Base-by-base conservation (phyloP, 2,113 vertebrate species). In the Myotis lucifugus region DNA sequence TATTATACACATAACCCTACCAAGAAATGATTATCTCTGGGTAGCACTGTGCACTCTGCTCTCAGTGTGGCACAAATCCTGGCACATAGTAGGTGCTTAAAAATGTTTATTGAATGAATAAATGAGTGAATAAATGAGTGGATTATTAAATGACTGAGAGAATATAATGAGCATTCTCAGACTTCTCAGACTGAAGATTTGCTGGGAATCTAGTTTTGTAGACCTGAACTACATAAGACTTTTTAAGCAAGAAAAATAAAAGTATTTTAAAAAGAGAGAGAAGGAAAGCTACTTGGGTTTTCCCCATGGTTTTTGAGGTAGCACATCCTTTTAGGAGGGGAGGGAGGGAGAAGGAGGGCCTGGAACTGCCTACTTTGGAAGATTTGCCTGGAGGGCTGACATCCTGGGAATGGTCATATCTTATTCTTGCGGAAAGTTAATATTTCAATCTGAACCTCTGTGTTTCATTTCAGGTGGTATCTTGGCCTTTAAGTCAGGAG, bases 401-500 rank as follows among this genome's bases (percentile, higher is more conserved):
- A 12, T 67, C 17, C 69, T 46, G 17, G 37, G 52, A 29, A 64
- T 56, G 99, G 12, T 64, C 27, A 32, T 64, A 64, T 64, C 61
- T 64, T 64, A 64, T 64, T 64, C 29, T 64, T 64, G 61, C 27
- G 6, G 61, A 32, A 64, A 64, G 61, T 32, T 64, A 64, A 29
- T 29, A 64, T 64, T 64, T 64, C 61, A 64, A 32, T 64, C 27
- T 32, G 61, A 64, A 64, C 61, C 61, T 64, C 61, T 64, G 61
- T 29, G 61, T 64, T 64, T 64, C 61, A 64, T 64, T 64, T 64
- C 61, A 64, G 61, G 61, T 64, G 61, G 98, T 66, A 97, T 99
- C 95, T 98, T 98, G 32, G 98, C 98, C 86, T 99, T 98, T 88
- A 99, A 88, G 25, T 96, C 96, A 29, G 99, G 85, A 94, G 48